Evolutionary conservation across 2,113 vertebrate genomes (phyloP), one percentile per base, ranked within the genome.

Genomic region (Myiozetetes cayanensis): DNA sequence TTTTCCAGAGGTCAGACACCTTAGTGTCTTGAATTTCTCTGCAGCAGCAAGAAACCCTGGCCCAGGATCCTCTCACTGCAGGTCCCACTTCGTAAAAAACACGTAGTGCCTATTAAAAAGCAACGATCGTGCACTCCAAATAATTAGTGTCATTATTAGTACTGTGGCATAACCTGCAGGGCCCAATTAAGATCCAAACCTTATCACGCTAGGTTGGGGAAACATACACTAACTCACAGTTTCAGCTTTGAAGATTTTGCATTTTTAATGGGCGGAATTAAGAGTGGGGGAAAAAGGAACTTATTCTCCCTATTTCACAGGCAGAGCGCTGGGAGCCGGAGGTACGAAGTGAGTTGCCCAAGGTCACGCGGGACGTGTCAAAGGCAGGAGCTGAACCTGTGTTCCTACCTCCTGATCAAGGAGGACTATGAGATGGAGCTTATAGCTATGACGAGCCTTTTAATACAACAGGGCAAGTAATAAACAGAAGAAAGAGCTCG

Each of bases 241-340:
- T 96, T 84, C 1, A 7, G 65, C 90, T 95, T 95, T 97, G 92
- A 96, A 95, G 79, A 83, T 80, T 92, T 95, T 93, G 39, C 76
- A 94, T 92, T 86, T 91, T 90, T 95, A 95, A 90, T 94, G 39
- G 88, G 15, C 52, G 58, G 83, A 93, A 93, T 92, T 95, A 90
- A 88, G 83, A 93, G 78, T 19, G 21, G 83, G 68, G 21, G 68
- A 21, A 77, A 96, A 93, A 75, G 18, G 41, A 94, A 86, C 25
- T 88, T 93, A 81, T 92, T 86, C 30, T 84, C 56, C 65, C 17
- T 63, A 43, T 86, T 95, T 93, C 6, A 12, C 61, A 88, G 79
- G 65, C 78, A 61, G 79, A 90, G 59, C 52, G 17, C 52, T 72
- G 73, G 41, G 59, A 90, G 37, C 68, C 0, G 8, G 43, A 79